Evolutionary conservation across 2,113 vertebrate species (phyloP), one percentile per base, ranked within the genome.

Genomic region (Ariopsis seemanni): DNA sequence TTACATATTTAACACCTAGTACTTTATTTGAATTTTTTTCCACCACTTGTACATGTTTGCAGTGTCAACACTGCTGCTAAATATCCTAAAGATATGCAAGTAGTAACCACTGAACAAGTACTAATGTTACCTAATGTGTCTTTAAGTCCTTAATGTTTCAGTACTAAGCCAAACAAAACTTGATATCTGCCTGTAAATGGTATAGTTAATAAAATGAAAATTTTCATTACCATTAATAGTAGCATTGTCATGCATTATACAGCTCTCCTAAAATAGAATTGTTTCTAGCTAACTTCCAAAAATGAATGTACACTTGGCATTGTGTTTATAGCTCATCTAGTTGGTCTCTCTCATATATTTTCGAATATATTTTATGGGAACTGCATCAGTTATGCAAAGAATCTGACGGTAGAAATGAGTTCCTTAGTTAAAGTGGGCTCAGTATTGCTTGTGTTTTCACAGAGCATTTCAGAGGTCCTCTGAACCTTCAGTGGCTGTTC

Each of bases 371-470:
- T 62, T 42, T 82, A 22, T 20, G 7, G 15, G 17, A 62, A 22
- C 58, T 27, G 57, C 9, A 50, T 53, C 2, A 53, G 15, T 50
- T 4, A 30, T 22, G 25, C 48, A 78, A 22, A 57, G 52, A 62
- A 88, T 78, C 14, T 34, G n/a, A 81, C 18, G 11, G 55, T 30
- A 62, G 57, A 50, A 60, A 52, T 52, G n/a, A 4, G 48, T 42
- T 79, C 22, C n/a, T 74, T 65, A 30, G 72, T 25, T 67, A 30
- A 27, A 58, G n/a, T 80, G 34, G 80, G n/a, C 15, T 83, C 60
- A 86, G 75, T 88, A 80, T 75, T 74, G 57, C 25, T 82, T 17
- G 50, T 60, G 84, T 80, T 58, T 71, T 65, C 50, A 77, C 14
- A 48, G 53, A 42, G 15, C 60, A 86, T 84, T 57, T 30, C 80